Percentiles rank a stretch among this genome's conserved stretches.
These are phyloP conservation scores for Andrena praecox DNA, from an alignment of 2,888 invertebrate species.

Conservation along the genomic window DNA sequence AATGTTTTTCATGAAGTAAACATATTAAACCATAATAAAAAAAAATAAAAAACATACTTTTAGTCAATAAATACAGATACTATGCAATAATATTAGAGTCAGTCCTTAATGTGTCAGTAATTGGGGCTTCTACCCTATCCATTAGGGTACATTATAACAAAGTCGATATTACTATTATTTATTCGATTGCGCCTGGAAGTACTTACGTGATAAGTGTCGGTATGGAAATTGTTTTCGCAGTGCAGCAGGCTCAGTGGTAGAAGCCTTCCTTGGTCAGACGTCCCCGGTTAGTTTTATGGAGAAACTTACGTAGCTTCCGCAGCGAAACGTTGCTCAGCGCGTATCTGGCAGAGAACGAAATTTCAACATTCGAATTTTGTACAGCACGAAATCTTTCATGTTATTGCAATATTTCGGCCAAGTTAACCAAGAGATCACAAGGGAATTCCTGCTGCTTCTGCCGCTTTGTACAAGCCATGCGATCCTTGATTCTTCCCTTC, in stretches of 20 bases:
- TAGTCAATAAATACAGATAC: no score
- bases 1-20: no score
- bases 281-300: constrained; percentile 46
- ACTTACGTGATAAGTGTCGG: constrained; percentile 16
- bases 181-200: constrained; percentile 26
- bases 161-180: neutral
- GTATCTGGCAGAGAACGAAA: neutral
- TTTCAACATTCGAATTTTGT: neutral
- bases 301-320: neutral
- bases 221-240: constrained; percentile 13
- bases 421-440: neutral
- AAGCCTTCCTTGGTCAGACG: constrained; percentile 66
- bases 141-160: neutral
- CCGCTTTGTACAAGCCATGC: constrained; percentile 9
- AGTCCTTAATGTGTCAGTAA: no score
- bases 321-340: neutral
- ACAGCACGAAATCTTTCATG: neutral
- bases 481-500: neutral
- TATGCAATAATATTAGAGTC: no score
- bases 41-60: no score
- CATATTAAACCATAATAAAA: no score
- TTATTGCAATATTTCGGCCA: constrained; percentile 15
- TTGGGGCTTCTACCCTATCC: no score
- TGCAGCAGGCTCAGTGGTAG: constrained; percentile 56
- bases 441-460: neutral